Percentiles rank a stretch among this genome's conserved stretches.
These are phyloP conservation scores for Papilio elwesi DNA, from an alignment of 2,888 invertebrate species.

Conservation along the genomic window DNA sequence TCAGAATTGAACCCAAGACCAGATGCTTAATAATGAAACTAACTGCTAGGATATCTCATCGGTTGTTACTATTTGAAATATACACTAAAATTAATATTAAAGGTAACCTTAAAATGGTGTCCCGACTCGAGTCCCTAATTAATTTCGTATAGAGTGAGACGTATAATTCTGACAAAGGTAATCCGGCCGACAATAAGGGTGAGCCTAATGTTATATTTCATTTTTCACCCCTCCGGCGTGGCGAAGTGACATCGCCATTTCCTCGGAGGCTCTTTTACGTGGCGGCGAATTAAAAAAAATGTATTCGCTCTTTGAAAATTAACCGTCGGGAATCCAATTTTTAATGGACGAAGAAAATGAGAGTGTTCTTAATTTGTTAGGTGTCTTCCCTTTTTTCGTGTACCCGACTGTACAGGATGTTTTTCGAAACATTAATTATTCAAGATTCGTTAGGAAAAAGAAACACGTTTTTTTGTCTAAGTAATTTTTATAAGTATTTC, in stretches of 20 bases:
- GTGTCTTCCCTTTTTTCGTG: conserved; percentile 23
- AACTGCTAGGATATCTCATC: background rate
- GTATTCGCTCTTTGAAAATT: conserved; percentile 34
- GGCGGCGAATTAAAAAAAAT: conserved; percentile 36
- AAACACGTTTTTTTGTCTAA: conserved; percentile 18
- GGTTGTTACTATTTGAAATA: background rate
- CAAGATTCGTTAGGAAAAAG: conserved; percentile 11
- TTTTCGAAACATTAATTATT: conserved; percentile 35
- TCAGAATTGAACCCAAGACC: too few species aligned
- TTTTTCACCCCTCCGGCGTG: conserved; percentile 11
- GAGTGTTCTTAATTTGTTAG: conserved; percentile 37
- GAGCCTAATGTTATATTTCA: conserved; percentile 41
- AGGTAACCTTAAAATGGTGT: conserved; percentile 22
- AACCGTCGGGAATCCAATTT: conserved; percentile 38
- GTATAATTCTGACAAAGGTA: conserved; percentile 41
- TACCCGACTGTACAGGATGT: conserved; percentile 11
- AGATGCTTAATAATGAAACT: too few species aligned
- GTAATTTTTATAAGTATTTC: background rate
- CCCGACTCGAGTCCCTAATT: conserved; percentile 27
- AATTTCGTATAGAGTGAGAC: conserved; percentile 39
- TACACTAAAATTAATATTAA: conserved; percentile 15
- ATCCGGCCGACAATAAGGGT: conserved; percentile 40
- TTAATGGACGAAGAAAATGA: conserved; percentile 40
- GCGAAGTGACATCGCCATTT: conserved; percentile 35
- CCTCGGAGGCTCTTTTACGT: conserved; percentile 35